These are phyloP conservation scores for Lottia scabra DNA, from an alignment of 2,888 invertebrate genomes.

Conservation along the genomic window DNA sequence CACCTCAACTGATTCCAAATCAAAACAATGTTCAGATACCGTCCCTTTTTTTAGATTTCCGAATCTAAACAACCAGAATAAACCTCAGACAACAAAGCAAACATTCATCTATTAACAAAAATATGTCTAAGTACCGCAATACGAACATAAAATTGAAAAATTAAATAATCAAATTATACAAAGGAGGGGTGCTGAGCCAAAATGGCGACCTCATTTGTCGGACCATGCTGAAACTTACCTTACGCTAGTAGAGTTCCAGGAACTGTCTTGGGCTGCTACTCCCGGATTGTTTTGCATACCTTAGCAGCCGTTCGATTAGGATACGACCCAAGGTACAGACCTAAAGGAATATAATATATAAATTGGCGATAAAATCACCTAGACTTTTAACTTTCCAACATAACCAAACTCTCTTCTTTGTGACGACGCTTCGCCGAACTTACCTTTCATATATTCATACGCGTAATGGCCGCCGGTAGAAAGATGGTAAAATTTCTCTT, in stretches of 20 bases:
- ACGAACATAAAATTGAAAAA: too few species aligned
- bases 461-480: background rate
- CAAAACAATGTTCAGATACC: too few species aligned
- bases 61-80: too few species aligned
- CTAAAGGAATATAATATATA: background rate
- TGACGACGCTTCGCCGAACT: slow-evolving; percentile 5
- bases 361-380: slow-evolving; percentile 7
- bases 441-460: slow-evolving; percentile 2
- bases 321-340: slow-evolving; percentile 1
- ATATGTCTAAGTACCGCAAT: too few species aligned
- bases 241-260: background rate
- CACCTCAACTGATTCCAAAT: too few species aligned
- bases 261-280: slow-evolving; percentile 4
- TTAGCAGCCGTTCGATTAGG: background rate
- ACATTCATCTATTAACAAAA: too few species aligned
- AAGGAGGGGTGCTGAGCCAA: slow-evolving; percentile 5
- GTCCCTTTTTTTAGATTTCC: too few species aligned
- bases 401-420: slow-evolving; percentile 3
- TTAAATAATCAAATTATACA: background rate
- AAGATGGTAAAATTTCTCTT: background rate
- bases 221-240: slow-evolving; percentile 7
- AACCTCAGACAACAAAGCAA: too few species aligned
- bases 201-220: slow-evolving; percentile 2
- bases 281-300: slow-evolving; percentile 4
- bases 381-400: background rate